These are phyloP conservation scores for Apis florea DNA, from an alignment of 1,140 invertebrate genomes.

Conservation along the genomic window DNA sequence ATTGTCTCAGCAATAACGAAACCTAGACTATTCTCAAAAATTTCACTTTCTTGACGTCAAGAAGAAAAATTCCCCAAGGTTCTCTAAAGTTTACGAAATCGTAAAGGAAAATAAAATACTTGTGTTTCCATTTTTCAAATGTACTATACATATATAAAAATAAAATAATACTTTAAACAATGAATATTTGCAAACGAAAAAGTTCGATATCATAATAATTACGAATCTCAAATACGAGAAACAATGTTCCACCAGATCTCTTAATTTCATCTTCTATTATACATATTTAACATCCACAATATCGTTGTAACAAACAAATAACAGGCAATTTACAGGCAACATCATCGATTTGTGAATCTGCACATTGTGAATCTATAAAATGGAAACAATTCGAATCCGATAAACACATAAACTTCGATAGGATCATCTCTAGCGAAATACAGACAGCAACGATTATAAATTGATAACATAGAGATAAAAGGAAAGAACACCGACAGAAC, in stretches of 20 bases:
- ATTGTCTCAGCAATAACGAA: background rate
- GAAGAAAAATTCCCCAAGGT: background rate
- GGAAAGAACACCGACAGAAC: conserved; percentile 4
- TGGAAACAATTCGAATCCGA: no score
- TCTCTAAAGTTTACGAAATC: background rate
- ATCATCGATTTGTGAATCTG: no score
- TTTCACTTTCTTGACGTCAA: background rate
- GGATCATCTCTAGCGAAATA: background rate
- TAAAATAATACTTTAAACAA: no score
- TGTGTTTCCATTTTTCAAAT: background rate
- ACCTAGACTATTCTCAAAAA: background rate
- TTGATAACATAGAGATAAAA: conserved; percentile 13
- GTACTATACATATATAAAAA: background rate
- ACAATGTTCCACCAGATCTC: no score
- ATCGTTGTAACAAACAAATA: no score
- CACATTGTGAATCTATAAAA: no score
- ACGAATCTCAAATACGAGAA: no score
- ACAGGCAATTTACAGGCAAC: no score
- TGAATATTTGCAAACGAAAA: no score
- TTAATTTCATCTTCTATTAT: background rate
- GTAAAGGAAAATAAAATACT: background rate
- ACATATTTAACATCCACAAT: background rate
- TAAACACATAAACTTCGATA: no score
- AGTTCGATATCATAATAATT: no score
- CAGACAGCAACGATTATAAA: background rate